Percentiles rank a stretch among this genome's conserved stretches.
Conservation (phyloP, 1,140 invertebrate species). For the Littorina saxatilis region DNA sequence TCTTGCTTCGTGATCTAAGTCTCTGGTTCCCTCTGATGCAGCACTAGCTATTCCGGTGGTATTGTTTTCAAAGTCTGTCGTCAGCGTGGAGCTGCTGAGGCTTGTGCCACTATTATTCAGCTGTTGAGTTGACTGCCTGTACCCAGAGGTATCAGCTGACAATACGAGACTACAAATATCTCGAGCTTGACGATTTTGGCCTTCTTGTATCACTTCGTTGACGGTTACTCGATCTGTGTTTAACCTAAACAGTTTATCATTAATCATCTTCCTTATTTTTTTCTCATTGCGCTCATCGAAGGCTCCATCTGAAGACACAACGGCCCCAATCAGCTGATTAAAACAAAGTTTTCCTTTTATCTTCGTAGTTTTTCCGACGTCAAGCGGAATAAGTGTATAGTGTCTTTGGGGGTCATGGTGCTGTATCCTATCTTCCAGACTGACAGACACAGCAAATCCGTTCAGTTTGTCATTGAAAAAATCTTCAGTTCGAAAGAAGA, state of each 20-base stretch:
- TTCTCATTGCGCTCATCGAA: not conserved
- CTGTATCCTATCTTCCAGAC: not conserved
- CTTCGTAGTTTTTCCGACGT: not conserved
- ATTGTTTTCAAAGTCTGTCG: no score
- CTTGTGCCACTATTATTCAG: no score
- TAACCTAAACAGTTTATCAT: not conserved
- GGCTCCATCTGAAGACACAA: not conserved
- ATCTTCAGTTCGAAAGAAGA: not conserved
- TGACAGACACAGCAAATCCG: not conserved
- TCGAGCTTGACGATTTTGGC: not conserved
- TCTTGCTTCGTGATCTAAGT: no score
- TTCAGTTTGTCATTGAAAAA: not conserved
- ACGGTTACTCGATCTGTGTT: not conserved
- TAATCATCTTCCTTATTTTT: not conserved
- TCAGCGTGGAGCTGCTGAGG: no score
- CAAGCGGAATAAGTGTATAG: not conserved
- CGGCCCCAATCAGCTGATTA: not conserved
- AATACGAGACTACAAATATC: not conserved
- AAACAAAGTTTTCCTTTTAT: not conserved
- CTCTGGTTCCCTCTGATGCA: no score
- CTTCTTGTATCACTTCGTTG: not conserved
- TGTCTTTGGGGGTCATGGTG: not conserved
- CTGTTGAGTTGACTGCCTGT: no score
- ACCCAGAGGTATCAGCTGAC: no score
- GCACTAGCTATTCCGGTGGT: no score